Base-by-base conservation (phyloP, 2,113 vertebrate genomes). In the Platysteira castanea region DNA sequence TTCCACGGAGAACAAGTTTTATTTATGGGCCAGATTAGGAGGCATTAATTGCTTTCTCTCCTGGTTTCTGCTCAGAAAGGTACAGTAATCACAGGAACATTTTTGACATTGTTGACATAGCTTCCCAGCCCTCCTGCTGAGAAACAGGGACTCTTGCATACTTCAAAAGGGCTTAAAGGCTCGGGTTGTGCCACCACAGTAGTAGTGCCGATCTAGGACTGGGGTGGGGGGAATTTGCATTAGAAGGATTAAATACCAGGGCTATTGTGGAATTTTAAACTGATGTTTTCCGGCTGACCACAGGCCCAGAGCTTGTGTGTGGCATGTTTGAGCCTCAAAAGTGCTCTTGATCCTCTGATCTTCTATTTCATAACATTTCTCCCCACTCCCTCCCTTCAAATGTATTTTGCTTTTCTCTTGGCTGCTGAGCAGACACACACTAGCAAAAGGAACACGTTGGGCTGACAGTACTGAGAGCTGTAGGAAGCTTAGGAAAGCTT, bases 261-360 rank as follows among this genome's bases (percentile, higher is more conserved):
- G 93, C 93, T 96, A 95, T 96, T 97, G 95, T 97, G 97, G 97
- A 97, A 97, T 97, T 97, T 97, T 97, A 97, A 97, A 97, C 97
- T 96, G 94, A 95, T 97, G 94, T 97, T 97, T 97, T 97, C 95
- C 94, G 91, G 96, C 97, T 97, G 97, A 97, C 96, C 96, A 97
- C 97, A 97, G 97, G 92, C 96, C 95, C 92, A 87, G 93, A 96
- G 94, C 89, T 96, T 95, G 95, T 95, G 96, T 97, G 97, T 96
- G 97, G 97, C 95, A 95, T 97, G 92, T 95, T 94, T 96, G 96
- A 96, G 84, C 89, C 96, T 97, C 96, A 92, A 88, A 97, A 97
- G 92, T 95, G 95, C 88, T 96, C 94, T 95, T 95, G 96, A 95
- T 96, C 97, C 96, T 97, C 93, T 96, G 95, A 95, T 97, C 96